Conservation (phyloP, 1,140 invertebrate species). For the Drosophila erecta region DNA sequence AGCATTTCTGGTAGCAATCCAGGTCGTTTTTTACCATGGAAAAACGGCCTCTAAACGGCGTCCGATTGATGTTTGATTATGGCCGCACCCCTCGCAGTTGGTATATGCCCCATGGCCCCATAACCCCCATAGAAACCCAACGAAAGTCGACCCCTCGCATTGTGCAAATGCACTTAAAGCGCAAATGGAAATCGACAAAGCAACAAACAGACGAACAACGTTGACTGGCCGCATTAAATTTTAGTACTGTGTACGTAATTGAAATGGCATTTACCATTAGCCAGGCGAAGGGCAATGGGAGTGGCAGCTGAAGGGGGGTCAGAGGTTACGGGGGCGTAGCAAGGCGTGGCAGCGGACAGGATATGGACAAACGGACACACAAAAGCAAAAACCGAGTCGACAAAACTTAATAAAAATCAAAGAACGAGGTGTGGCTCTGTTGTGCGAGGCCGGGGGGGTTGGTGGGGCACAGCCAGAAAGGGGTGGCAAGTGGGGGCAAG, state of each 20-base stretch:
- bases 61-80: conserved; percentile 49
- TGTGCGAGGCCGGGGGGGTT: not conserved
- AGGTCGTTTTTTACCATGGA: not conserved
- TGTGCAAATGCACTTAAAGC: conserved; percentile 78
- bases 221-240: conserved; percentile 75
- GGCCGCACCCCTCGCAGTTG: conserved; percentile 20
- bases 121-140: not conserved
- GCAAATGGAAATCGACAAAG: conserved; percentile 69
- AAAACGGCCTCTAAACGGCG: conserved; percentile 6
- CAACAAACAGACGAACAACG: conserved; percentile 26
- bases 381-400: conserved; percentile 56
- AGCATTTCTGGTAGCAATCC: not conserved
- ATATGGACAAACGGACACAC: conserved; percentile 41
- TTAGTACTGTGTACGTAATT: conserved; percentile 79
- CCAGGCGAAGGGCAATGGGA: conserved; percentile 34
- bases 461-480: not conserved
- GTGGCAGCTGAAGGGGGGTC: not conserved
- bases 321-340: conserved; percentile 11
- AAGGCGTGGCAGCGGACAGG: conserved; percentile 51
- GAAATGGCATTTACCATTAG: conserved; percentile 80
- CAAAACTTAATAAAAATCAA: conserved; percentile 79
- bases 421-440: conserved; percentile 68
- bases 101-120: not conserved
- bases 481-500: not conserved
- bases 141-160: conserved; percentile 27